A percentile compares a stretch with the other conserved stretches of the same genome.
Conservation (phyloP, 2,113 vertebrate species). For the Capreolus pygargus region DNA sequence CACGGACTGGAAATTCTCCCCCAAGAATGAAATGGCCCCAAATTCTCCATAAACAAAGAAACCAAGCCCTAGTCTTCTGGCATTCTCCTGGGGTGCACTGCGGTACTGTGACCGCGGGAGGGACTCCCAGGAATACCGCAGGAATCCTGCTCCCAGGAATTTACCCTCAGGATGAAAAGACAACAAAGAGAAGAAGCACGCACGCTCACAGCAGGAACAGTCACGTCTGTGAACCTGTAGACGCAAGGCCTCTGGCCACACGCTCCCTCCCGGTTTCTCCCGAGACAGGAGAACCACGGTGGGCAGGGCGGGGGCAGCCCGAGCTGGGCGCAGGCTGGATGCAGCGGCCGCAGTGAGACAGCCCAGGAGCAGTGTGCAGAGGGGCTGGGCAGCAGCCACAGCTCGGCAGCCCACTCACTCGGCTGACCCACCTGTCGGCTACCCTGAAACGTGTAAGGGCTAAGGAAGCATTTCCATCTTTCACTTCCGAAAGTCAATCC, state of each 20-base stretch:
- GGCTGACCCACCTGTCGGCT: neutral
- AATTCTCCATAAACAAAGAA: neutral
- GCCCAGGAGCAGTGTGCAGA: neutral
- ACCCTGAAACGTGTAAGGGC: neutral
- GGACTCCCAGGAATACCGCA: neutral
- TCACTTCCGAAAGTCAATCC: neutral
- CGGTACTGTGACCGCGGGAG: rapidly evolving
- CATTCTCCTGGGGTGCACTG: too few relatives aligned
- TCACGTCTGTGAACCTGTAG: neutral
- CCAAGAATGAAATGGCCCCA: neutral
- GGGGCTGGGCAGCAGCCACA: neutral
- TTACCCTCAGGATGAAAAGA: neutral
- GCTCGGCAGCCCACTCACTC: neutral
- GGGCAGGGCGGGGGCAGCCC: neutral
- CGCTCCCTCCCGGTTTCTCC: neutral
- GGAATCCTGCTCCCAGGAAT: neutral
- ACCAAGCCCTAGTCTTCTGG: neutral
- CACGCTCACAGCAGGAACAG: too few relatives aligned
- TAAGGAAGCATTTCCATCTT: neutral
- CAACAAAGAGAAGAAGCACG: neutral
- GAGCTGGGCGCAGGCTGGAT: neutral
- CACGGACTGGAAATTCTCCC: neutral
- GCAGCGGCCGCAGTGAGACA: neutral
- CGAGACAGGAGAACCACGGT: neutral
- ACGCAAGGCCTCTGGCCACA: neutral